Conservation (phyloP, 2,888 invertebrate species). For the Balanococcus diminutus region DNA sequence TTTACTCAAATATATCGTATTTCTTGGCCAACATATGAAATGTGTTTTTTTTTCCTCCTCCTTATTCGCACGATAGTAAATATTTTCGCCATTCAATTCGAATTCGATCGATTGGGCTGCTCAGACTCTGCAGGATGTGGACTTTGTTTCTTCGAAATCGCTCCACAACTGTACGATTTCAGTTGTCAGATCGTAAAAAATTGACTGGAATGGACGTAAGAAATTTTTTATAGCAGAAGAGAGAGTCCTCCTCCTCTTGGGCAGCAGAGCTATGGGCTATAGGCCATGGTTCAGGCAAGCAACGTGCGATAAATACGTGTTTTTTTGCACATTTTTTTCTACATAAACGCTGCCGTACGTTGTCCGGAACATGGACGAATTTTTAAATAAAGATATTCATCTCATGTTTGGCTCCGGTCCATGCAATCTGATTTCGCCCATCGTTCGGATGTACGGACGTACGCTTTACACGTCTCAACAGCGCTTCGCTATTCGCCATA, state of each 20-base stretch:
- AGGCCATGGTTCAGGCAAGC: not conserved
- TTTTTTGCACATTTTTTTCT: not conserved
- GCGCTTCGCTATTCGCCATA: not conserved
- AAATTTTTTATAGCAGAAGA: not conserved
- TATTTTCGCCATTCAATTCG: too few species aligned
- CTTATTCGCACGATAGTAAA: not conserved
- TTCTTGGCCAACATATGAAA: not conserved
- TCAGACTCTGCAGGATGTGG: too few species aligned
- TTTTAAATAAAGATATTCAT: constrained; percentile 21
- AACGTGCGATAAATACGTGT: not conserved
- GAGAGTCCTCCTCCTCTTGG: too few species aligned
- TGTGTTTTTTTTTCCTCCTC: not conserved
- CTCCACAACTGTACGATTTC: not conserved
- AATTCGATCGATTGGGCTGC: not conserved
- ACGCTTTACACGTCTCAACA: not conserved
- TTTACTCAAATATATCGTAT: not conserved
- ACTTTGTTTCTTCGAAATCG: not conserved
- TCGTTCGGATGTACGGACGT: not conserved
- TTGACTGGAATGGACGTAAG: not conserved
- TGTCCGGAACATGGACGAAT: constrained; percentile 4
- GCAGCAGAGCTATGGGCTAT: too few species aligned
- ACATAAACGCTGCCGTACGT: not conserved
- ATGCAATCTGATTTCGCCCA: constrained; percentile 7
- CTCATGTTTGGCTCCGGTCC: constrained; percentile 19
- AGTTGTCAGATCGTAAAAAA: not conserved